Evolutionary conservation across 2,888 invertebrate species (phyloP).

Genomic region (Drosophila anomelani): DNA sequence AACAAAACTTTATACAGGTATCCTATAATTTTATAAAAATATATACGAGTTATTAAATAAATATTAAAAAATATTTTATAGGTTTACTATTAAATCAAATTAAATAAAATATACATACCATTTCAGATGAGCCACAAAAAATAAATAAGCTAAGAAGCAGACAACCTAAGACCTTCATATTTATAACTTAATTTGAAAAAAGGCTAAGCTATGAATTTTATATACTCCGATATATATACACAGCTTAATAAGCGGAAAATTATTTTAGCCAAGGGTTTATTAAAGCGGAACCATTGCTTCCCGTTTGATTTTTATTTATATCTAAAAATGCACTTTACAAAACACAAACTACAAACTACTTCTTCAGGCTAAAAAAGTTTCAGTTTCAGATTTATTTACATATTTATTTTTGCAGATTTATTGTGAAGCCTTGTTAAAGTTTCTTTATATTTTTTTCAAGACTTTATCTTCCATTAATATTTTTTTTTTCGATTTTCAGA

Average conservation of each 20-base stretch:
- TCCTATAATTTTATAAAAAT: background rate
- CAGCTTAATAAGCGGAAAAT: background rate
- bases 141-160: background rate
- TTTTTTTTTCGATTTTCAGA: background rate
- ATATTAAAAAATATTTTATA: background rate
- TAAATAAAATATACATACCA: background rate
- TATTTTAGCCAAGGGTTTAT: background rate
- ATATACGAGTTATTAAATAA: no score
- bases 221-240: background rate
- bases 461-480: no score
- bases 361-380: no score
- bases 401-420: no score
- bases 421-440: no score
- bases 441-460: background rate
- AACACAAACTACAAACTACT: no score
- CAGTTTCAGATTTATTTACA: no score
- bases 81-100: no score
- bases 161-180: background rate
- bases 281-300: background rate
- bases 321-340: no score
- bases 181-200: background rate
- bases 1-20: accelerated
- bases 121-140: background rate
- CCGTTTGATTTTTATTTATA: background rate
- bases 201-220: background rate